Percentiles rank a stretch among this genome's conserved stretches.
Evolutionary conservation across 2,113 vertebrate species (phyloP).

Genomic region (Engraulis encrasicolus): DNA sequence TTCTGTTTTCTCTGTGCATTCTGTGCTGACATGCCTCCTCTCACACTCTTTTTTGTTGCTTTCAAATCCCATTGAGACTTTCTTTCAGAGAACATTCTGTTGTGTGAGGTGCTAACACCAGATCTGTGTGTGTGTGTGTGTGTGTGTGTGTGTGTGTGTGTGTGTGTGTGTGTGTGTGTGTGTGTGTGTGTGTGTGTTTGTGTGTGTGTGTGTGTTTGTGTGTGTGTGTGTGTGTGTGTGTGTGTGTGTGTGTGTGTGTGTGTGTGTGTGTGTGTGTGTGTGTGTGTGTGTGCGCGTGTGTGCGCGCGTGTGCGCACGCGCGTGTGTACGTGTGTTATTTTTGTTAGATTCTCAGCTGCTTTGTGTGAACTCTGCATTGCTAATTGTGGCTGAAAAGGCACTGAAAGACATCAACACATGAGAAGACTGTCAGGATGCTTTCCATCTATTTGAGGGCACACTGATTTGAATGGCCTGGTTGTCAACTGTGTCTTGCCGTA

Average conservation of each 20-base stretch:
- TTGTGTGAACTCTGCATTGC: not conserved
- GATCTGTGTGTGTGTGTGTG: constrained; percentile 22
- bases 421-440: not conserved
- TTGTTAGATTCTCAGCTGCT: not conserved
- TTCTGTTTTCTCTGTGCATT: no score
- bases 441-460: not conserved
- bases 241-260: constrained; percentile 27
- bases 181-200: no score
- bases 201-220: no score
- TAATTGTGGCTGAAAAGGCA: no score
- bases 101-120: not conserved
- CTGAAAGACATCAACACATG: no score
- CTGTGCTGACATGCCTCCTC: not conserved
- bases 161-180: not conserved
- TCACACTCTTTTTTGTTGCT: not conserved
- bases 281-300: not conserved
- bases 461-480: not conserved
- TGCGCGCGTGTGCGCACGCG: not conserved
- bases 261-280: constrained; percentile 1
- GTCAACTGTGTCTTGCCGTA: not conserved
- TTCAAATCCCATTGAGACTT: not conserved
- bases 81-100: constrained; percentile 1
- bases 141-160: constrained; percentile 20
- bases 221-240: no score
- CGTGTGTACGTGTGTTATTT: no score